phyloP scores from a whole-genome alignment of 1,140 invertebrate genomes.

The Medauroidea extradentata region DNA sequence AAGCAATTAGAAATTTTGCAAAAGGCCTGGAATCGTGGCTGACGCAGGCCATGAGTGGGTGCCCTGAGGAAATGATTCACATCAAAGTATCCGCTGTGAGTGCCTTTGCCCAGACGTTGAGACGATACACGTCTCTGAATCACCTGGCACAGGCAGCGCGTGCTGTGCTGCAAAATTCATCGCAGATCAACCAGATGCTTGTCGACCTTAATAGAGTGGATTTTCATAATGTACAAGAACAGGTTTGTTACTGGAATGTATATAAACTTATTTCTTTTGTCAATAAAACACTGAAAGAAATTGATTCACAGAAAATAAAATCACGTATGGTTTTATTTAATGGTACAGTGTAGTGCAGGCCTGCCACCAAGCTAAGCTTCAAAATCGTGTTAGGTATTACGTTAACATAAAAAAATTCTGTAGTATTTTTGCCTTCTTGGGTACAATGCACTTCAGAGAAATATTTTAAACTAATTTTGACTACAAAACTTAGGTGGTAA shows the following conservation, averaged over 20 bases:
- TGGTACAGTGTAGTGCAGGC: too few relatives aligned
- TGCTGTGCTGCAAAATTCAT: slow-evolving; percentile 91
- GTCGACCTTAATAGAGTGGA: slow-evolving; percentile 95
- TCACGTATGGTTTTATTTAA: too few relatives aligned
- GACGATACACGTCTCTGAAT: slow-evolving; percentile 97
- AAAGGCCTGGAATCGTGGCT: slow-evolving; percentile 88
- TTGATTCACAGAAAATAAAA: too few relatives aligned
- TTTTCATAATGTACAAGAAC: slow-evolving; percentile 92
- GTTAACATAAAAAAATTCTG: too few relatives aligned
- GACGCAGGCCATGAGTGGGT: slow-evolving; percentile 78
- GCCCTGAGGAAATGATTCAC: slow-evolving; percentile 76
- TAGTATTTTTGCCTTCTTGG: too few relatives aligned
- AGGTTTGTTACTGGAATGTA: slow-evolving; percentile 45
- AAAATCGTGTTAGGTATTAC: too few relatives aligned
- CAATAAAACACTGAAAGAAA: too few relatives aligned
- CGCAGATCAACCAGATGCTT: slow-evolving; percentile 96
- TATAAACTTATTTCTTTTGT: too few relatives aligned
- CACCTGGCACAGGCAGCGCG: slow-evolving; percentile 95
- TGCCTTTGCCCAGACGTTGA: slow-evolving; percentile 90
- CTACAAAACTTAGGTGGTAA: too few relatives aligned
- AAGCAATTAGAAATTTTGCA: slow-evolving; percentile 89
- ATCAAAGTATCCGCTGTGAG: slow-evolving; percentile 83
- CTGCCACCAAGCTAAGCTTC: too few relatives aligned
- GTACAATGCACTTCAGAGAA: too few relatives aligned
- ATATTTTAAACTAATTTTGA: too few relatives aligned